A percentile compares a stretch with the other conserved stretches of the same genome.
These are phyloP conservation scores for Scomber colias DNA, from an alignment of 2,113 vertebrate genomes.

Conservation along the genomic window DNA sequence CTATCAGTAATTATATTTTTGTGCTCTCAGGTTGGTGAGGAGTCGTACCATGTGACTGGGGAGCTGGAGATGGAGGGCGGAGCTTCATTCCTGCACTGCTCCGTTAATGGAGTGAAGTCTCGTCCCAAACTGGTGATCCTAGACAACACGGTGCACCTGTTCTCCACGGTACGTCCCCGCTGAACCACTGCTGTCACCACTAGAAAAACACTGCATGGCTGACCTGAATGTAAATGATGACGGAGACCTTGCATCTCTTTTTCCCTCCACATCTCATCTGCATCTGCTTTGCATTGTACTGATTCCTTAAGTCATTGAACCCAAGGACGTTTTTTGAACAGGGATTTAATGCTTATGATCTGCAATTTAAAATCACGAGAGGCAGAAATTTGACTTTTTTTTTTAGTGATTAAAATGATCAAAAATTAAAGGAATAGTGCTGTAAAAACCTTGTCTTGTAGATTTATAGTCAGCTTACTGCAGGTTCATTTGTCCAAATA, in stretches of 20 bases:
- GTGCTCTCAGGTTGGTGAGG: conserved; percentile 84
- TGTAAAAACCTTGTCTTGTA: too few relatives aligned
- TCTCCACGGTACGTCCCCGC: conserved; percentile 86
- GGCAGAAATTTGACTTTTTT: too few relatives aligned
- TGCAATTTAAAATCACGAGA: too few relatives aligned
- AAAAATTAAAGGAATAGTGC: too few relatives aligned
- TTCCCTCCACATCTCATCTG: too few relatives aligned
- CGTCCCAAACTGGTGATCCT: conserved; percentile 90
- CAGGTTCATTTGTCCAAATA: neutral
- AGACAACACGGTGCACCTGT: conserved; percentile 91
- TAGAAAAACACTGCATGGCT: neutral
- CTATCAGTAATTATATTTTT: neutral
- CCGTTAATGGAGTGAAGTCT: conserved; percentile 87
- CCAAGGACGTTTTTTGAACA: too few relatives aligned
- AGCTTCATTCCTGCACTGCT: conserved; percentile 88
- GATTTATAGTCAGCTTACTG: neutral
- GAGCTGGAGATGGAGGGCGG: conserved; percentile 83
- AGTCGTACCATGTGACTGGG: conserved; percentile 87
- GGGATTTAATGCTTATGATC: too few relatives aligned
- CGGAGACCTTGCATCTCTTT: too few relatives aligned
- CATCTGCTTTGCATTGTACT: too few relatives aligned
- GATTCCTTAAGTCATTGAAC: too few relatives aligned
- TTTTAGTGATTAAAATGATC: too few relatives aligned
- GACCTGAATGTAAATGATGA: too few relatives aligned
- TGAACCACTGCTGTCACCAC: neutral